These are phyloP conservation scores for Megaceryle alcyon DNA, from an alignment of 2,797 vertebrate species.

Conservation along the genomic window DNA sequence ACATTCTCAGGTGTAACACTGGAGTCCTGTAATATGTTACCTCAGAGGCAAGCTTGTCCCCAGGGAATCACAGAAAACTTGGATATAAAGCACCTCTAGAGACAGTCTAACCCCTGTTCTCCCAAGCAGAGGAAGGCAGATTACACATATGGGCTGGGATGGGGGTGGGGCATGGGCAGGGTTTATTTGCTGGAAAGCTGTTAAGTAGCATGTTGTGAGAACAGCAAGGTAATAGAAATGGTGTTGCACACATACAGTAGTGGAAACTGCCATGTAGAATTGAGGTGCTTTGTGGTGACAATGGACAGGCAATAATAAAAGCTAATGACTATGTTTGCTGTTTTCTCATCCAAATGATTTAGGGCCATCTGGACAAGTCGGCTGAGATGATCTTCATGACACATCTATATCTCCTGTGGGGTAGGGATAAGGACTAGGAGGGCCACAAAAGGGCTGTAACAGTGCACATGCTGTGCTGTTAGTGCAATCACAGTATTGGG, in stretches of 20 bases:
- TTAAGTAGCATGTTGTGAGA: not conserved
- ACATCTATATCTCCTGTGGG: not conserved
- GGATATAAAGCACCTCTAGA: slow-evolving; percentile 26
- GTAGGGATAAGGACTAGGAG: not conserved
- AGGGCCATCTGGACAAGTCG: not conserved
- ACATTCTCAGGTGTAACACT: not conserved
- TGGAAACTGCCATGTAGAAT: not conserved
- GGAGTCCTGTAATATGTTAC: slow-evolving; percentile 38
- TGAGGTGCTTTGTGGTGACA: not conserved
- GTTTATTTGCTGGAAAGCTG: slow-evolving; percentile 27
- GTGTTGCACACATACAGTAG: not conserved
- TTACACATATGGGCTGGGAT: not conserved
- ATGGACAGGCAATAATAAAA: not conserved
- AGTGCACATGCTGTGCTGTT: not conserved
- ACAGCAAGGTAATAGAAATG: not conserved
- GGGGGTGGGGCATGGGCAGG: not conserved
- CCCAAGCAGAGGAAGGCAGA: slow-evolving; percentile 1
- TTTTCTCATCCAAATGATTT: not conserved
- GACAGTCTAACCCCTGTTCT: not conserved
- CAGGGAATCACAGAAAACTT: slow-evolving; percentile 41
- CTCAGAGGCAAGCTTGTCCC: slow-evolving; percentile 40
- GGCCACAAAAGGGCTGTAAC: not conserved
- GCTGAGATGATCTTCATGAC: not conserved
- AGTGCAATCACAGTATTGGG: not conserved
- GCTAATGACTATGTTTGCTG: not conserved